Evolutionary conservation across 2,113 vertebrate genomes (phyloP).

Genomic region (Mellivora capensis): DNA sequence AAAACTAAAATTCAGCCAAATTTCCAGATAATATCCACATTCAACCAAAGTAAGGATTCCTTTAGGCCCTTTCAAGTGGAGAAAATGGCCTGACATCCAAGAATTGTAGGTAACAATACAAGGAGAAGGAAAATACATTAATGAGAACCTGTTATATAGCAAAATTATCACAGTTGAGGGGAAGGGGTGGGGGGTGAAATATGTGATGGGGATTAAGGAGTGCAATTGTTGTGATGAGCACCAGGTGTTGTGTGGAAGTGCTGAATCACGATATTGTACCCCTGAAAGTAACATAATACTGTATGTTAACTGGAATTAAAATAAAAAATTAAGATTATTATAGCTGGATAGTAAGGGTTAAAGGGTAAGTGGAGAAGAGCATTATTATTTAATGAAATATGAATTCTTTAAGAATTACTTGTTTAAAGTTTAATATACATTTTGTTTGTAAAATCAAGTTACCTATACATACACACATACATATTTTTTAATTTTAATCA

Average conservation of each 20-base stretch:
- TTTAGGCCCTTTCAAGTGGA: background rate
- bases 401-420: background rate
- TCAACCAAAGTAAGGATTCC: background rate
- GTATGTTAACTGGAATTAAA: background rate
- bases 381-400: background rate
- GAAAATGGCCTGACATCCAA: background rate
- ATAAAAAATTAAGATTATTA: background rate
- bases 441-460: background rate
- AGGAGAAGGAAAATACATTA: background rate
- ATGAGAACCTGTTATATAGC: background rate
- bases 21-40: background rate
- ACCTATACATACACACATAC: background rate
- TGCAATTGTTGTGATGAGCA: background rate
- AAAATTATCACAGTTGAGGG: background rate
- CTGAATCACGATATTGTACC: background rate
- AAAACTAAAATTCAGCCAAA: background rate
- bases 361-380: background rate
- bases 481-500: background rate
- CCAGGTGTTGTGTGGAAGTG: background rate
- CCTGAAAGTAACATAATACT: background rate
- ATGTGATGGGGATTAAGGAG: background rate
- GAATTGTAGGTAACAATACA: background rate
- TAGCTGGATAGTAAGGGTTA: background rate
- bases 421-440: background rate
- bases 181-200: background rate